Percentiles rank a stretch among this genome's conserved stretches.
Conservation (phyloP, 2,113 vertebrate genomes). For the Nettapus auritus region DNA sequence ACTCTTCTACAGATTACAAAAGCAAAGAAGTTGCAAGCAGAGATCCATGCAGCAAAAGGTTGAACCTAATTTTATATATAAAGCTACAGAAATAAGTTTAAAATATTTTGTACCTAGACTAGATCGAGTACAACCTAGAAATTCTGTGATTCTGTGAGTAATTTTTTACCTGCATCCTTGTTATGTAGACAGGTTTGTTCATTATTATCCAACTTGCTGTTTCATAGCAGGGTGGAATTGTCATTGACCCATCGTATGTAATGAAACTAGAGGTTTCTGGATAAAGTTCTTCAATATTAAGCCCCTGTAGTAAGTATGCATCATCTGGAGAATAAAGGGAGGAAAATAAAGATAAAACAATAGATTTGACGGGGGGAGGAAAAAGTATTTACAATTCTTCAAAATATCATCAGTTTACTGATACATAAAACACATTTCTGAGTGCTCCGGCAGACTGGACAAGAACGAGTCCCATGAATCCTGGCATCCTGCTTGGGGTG, state of each 20-base stretch:
- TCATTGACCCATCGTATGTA: constrained; percentile 98
- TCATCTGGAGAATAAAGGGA: constrained; percentile 83
- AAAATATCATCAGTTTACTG: background rate
- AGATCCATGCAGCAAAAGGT: background rate
- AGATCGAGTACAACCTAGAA: too few relatives aligned
- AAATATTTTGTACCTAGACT: background rate
- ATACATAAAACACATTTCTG: background rate
- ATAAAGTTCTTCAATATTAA: constrained; percentile 97
- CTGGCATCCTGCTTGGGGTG: background rate
- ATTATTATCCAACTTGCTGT: constrained; percentile 98
- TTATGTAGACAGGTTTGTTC: constrained; percentile 99
- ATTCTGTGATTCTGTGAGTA: too few relatives aligned
- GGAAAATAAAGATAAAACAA: background rate
- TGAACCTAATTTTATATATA: background rate
- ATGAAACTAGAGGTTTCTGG: constrained; percentile 97
- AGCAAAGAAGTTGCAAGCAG: background rate
- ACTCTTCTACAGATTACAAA: too few relatives aligned
- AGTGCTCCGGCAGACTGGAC: background rate
- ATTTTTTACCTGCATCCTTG: constrained; percentile 94
- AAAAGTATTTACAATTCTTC: background rate
- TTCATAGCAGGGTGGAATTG: constrained; percentile 96
- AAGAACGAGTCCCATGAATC: background rate
- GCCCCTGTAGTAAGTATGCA: constrained; percentile 94
- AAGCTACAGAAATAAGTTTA: background rate
- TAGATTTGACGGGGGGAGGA: background rate